Base-by-base conservation (phyloP, 2,888 invertebrate species). In the Thalpophila matura region DNA sequence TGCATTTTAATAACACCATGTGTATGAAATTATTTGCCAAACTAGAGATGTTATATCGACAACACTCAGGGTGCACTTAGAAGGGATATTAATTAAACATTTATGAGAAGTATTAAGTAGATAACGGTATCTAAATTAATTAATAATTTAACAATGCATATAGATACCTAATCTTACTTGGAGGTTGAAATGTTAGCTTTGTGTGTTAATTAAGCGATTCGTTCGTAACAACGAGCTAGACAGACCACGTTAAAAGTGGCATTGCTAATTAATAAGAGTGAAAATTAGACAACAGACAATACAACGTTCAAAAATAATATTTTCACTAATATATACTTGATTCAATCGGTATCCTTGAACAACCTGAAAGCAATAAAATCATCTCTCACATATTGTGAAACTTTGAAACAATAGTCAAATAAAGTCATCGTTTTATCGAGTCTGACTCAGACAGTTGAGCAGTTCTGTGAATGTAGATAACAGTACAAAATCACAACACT, bases 321-420 rank as follows among this genome's bases (percentile, higher is more conserved):
- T 47, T 42, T 65, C 67, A 67, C 82, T 85, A 88, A 84, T 89
- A 92, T 90, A 88, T 95, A 95, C 94, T 95, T 95, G 93, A 84
- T 69, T 92, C 89, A 74, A 86, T 88, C 65, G 91, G 89, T 80
- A 89, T 88, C 89, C 89, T 85, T 90, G 94, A 90, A 84, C 88
- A 91, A 90, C 94, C 94, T 94, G 94, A 80, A 94, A 92, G 89
- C 84, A 89, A 70, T 81, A 83, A 83, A 82, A 71, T 56, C 49
- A 75, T 78, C 64, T 84, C 64, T 80, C 70, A 77, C 73, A 72
- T 54, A 60, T 61, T 57, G 59, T 45, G 45, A 45, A 51, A 59
- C 18, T 42, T 45, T 37, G 22, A 62, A 55, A 63, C 53, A 64
- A 63, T 54, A 26, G 66, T 50, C 20, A 50, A 50, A 60, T 61